Percentiles rank a stretch among this genome's conserved stretches.
These are phyloP conservation scores for Tetramorium bicarinatum DNA, from an alignment of 2,888 invertebrate genomes.

Conservation along the genomic window DNA sequence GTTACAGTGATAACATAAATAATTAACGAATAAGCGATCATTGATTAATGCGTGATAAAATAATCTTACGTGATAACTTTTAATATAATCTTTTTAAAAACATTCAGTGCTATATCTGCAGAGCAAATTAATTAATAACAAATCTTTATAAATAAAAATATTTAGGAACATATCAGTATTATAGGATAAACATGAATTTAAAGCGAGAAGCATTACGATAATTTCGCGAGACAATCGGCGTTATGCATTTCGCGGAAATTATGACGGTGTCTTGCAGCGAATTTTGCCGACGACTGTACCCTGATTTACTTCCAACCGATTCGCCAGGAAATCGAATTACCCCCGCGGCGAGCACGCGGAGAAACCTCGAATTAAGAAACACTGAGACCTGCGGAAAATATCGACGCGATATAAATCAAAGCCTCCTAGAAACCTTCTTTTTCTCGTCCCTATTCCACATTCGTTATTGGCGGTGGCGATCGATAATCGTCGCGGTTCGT, in stretches of 20 bases:
- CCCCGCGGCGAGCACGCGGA: constrained; percentile 73
- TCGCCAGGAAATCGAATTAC: constrained; percentile 84
- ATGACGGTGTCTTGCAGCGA: constrained; percentile 45
- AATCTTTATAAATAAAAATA: background rate
- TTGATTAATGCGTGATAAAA: background rate
- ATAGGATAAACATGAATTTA: constrained; percentile 8
- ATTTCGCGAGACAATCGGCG: constrained; percentile 28
- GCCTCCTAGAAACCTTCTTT: constrained; percentile 77
- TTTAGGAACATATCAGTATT: constrained; percentile 2
- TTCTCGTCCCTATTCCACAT: constrained; percentile 74
- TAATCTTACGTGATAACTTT: background rate
- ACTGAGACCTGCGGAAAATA: constrained; percentile 85
- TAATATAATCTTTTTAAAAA: background rate
- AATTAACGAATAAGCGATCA: background rate
- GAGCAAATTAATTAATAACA: constrained; percentile 7
- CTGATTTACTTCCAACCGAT: constrained; percentile 84
- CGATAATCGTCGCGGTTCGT: constrained; percentile 61
- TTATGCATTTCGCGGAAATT: constrained; percentile 65
- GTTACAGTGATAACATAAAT: background rate
- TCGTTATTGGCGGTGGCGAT: constrained; percentile 70
- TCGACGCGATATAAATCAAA: constrained; percentile 84
- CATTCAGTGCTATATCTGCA: background rate
- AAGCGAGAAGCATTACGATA: background rate
- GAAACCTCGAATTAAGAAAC: constrained; percentile 85
- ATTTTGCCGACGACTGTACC: constrained; percentile 80